Conservation (phyloP, 2,888 invertebrate genomes). For the Drosophila paramelanica region DNA sequence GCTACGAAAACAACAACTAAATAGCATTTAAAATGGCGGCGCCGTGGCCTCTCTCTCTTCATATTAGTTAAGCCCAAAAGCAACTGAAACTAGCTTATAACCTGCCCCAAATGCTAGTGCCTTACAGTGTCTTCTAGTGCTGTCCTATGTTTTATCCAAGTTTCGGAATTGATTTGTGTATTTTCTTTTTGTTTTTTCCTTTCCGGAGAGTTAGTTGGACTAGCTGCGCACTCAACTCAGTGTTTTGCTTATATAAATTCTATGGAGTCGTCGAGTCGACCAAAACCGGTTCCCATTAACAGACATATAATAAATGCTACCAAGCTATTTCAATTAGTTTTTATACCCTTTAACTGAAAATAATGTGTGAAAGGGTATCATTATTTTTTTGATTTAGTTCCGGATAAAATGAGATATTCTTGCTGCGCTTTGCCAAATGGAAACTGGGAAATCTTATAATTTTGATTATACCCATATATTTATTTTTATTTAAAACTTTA, state of each 20-base stretch:
- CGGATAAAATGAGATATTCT: too few relatives aligned
- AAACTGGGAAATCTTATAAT: too few relatives aligned
- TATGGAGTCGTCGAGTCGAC: constrained; percentile 27
- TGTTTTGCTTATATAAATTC: constrained; percentile 42
- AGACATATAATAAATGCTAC: constrained; percentile 57
- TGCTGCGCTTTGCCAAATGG: too few relatives aligned
- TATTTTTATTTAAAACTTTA: too few relatives aligned
- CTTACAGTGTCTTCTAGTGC: constrained; percentile 13
- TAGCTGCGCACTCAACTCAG: constrained; percentile 26
- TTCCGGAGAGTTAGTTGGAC: constrained; percentile 42
- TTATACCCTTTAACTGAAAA: constrained; percentile 38
- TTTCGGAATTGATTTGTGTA: constrained; percentile 35
- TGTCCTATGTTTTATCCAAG: constrained; percentile 17
- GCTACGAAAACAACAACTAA: constrained; percentile 56
- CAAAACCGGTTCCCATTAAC: constrained; percentile 64
- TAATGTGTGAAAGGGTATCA: not conserved
- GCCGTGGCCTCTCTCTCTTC: constrained; percentile 7
- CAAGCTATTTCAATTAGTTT: constrained; percentile 71
- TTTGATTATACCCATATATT: too few relatives aligned
- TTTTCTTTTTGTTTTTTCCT: constrained; percentile 1
- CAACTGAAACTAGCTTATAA: constrained; percentile 29
- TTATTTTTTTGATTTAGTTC: not conserved
- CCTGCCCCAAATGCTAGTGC: constrained; percentile 36
- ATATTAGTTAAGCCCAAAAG: constrained; percentile 17
- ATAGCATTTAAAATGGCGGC: constrained; percentile 64